Evolutionary conservation across 2,888 invertebrate species (phyloP).

Genomic region (Pterostichus madidus): DNA sequence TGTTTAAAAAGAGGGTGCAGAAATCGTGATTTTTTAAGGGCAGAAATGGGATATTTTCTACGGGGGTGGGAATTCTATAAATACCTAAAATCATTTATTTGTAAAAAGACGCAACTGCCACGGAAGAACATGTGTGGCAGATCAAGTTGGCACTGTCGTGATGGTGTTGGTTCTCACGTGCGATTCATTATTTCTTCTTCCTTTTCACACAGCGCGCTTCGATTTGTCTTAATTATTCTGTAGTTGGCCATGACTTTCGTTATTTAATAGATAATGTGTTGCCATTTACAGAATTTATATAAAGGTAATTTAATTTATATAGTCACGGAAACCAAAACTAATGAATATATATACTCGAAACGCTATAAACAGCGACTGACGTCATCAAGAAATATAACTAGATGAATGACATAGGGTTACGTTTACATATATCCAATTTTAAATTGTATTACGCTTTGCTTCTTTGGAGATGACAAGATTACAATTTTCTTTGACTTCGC

Average conservation of each 20-base stretch:
- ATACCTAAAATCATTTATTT: slow-evolving; percentile 66
- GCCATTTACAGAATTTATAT: slow-evolving; percentile 9
- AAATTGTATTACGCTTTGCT: too few relatives aligned
- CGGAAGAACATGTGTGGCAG: background rate
- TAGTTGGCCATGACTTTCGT: slow-evolving; percentile 34
- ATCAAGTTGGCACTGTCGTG: background rate
- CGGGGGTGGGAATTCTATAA: slow-evolving; percentile 57
- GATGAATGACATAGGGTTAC: too few relatives aligned
- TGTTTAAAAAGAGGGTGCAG: slow-evolving; percentile 74
- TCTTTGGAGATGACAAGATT: too few relatives aligned
- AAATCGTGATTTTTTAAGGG: slow-evolving; percentile 72
- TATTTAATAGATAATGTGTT: slow-evolving; percentile 19
- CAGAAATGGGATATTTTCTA: slow-evolving; percentile 74
- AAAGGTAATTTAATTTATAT: background rate
- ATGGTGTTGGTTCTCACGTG: slow-evolving; percentile 31
- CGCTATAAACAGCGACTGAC: too few relatives aligned
- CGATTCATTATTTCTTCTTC: slow-evolving; percentile 21
- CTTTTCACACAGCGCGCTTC: background rate
- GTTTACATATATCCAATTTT: too few relatives aligned
- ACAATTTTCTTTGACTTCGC: too few relatives aligned
- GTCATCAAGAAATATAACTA: too few relatives aligned
- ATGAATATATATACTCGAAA: too few relatives aligned
- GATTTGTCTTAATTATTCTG: slow-evolving; percentile 44
- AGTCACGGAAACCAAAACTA: background rate
- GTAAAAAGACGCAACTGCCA: slow-evolving; percentile 45